Evolutionary conservation across 2,888 invertebrate species (phyloP).

Genomic region (Colostygia pectinataria): DNA sequence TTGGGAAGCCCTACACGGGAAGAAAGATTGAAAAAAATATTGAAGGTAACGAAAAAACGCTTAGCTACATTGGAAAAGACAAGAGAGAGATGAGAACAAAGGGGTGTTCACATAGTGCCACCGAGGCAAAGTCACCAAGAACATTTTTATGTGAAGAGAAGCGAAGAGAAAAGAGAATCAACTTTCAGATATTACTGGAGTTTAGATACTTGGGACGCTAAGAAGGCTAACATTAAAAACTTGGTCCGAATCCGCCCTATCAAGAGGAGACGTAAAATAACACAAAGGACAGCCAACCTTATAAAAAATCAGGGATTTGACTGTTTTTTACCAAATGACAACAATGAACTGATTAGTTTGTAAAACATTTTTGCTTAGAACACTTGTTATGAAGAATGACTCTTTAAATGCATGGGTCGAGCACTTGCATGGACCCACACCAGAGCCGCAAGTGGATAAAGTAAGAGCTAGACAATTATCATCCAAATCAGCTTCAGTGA

Average conservation of each 20-base stretch:
- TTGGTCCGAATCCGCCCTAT: slow-evolving; percentile 1
- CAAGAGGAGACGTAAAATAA: slow-evolving; percentile 1
- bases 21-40: neutral
- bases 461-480: neutral
- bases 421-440: no score
- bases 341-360: neutral
- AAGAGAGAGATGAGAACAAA: neutral
- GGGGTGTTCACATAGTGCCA: neutral
- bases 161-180: no score
- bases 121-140: no score
- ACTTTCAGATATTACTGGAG: neutral
- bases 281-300: slow-evolving; percentile 1
- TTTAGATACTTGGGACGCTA: neutral
- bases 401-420: no score
- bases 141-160: no score
- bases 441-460: no score
- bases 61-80: slow-evolving; percentile 1
- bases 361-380: neutral
- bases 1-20: neutral
- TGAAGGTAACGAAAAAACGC: neutral
- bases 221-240: slow-evolving; percentile 1
- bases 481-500: slow-evolving; percentile 1
- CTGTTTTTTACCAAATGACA: neutral
- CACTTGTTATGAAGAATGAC: neutral
- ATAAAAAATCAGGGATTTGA: neutral